Percentiles rank a stretch among this genome's conserved stretches.
Conservation (phyloP, 2,888 invertebrate genomes). For the Hypselothyrea guttata region DNA sequence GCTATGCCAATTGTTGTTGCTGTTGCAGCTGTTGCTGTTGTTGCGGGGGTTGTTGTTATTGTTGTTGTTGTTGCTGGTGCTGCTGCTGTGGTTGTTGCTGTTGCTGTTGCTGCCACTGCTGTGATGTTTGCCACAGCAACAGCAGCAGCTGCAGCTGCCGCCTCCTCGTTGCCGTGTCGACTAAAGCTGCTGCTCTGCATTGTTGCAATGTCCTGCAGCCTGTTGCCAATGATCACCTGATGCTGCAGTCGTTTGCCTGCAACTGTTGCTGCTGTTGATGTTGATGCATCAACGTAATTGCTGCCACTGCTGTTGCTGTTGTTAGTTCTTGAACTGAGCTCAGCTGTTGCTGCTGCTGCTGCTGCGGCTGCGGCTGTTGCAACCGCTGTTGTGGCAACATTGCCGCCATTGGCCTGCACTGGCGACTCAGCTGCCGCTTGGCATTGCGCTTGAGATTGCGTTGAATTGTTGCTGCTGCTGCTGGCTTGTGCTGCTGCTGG, state of each 20-base stretch:
- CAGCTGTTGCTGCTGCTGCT: slow-evolving; percentile 3
- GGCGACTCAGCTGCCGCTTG: slow-evolving; percentile 13
- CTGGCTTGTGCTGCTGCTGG: background rate
- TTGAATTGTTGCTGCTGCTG: background rate
- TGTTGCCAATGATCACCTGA: background rate
- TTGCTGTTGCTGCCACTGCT: slow-evolving; percentile 5
- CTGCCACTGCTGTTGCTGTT: background rate
- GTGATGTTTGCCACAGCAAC: slow-evolving; percentile 10
- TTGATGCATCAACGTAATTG: no score
- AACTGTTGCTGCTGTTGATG: slow-evolving; percentile 13
- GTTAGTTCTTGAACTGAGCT: background rate
- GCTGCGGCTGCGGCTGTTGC: slow-evolving; percentile 4
- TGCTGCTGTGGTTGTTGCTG: slow-evolving; percentile 6
- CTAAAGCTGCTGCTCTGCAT: slow-evolving; percentile 49
- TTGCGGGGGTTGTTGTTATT: slow-evolving; percentile 5
- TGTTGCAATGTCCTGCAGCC: slow-evolving; percentile 38
- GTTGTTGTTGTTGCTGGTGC: slow-evolving; percentile 6
- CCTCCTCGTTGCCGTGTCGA: slow-evolving; percentile 19
- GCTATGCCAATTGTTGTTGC: slow-evolving; percentile 59
- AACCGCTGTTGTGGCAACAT: background rate
- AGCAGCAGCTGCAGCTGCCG: slow-evolving; percentile 5
- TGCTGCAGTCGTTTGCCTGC: background rate
- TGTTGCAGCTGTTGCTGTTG: slow-evolving; percentile 8
- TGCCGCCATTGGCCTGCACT: slow-evolving; percentile 19
- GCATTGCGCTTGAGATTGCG: slow-evolving; percentile 6